Conservation (phyloP, 2,113 vertebrate genomes). For the Seriola aureovittata region DNA sequence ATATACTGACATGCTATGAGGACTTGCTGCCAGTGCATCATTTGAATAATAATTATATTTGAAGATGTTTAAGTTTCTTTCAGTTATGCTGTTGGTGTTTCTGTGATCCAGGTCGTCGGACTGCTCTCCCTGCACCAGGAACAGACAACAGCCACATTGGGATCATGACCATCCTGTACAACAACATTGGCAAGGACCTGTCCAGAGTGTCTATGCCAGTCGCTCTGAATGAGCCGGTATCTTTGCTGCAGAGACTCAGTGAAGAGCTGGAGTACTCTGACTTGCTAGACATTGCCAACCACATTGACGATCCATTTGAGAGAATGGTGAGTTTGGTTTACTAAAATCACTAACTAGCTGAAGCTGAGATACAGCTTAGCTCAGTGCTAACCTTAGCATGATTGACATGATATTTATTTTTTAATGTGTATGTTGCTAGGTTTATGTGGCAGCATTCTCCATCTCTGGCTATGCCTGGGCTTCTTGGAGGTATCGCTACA, state of each 20-base stretch:
- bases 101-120: slow-evolving; percentile 78
- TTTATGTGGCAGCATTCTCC: slow-evolving; percentile 91
- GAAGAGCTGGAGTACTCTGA: slow-evolving; percentile 93
- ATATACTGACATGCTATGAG: too few relatives aligned
- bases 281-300: slow-evolving; percentile 90
- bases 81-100: neutral
- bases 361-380: neutral
- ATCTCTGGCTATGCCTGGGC: slow-evolving; percentile 95
- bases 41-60: too few relatives aligned
- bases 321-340: slow-evolving; percentile 86
- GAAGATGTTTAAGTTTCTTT: neutral
- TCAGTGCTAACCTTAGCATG: too few relatives aligned
- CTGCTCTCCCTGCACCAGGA: slow-evolving; percentile 82
- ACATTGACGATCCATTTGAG: slow-evolving; percentile 86
- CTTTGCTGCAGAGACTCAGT: slow-evolving; percentile 90
- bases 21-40: too few relatives aligned
- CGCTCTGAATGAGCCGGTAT: slow-evolving; percentile 91
- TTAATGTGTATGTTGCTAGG: slow-evolving; percentile 70
- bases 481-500: slow-evolving; percentile 90
- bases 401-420: neutral
- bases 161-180: slow-evolving; percentile 92
- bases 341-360: neutral
- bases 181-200: slow-evolving; percentile 95
- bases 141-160: slow-evolving; percentile 89
- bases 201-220: slow-evolving; percentile 93